phyloP scores from a whole-genome alignment of 2,113 vertebrate genomes.

The Calidris pugnax region DNA sequence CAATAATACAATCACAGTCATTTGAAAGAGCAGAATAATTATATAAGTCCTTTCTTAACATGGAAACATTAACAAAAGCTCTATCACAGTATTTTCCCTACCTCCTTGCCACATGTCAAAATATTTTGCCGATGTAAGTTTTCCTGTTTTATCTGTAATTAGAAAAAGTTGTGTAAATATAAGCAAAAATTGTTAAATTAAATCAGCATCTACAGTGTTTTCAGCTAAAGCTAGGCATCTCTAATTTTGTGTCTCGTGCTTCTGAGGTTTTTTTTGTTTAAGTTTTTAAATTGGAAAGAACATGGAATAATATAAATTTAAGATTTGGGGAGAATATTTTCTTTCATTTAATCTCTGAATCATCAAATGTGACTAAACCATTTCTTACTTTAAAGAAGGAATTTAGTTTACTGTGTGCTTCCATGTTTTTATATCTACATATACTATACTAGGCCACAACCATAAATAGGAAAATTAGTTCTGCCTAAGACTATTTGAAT shows the following conservation, averaged over 20 bases:
- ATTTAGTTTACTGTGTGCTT: not conserved
- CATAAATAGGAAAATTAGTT: not conserved
- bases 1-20: not conserved
- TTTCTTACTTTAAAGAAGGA: not conserved
- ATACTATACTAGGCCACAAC: not conserved
- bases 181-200: not conserved
- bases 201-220: not conserved
- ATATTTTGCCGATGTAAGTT: not conserved
- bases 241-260: not conserved
- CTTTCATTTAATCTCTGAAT: not conserved
- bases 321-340: not conserved
- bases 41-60: not conserved
- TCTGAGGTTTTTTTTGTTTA: not conserved
- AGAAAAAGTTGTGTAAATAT: not conserved
- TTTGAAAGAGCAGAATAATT: not conserved
- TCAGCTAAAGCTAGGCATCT: not conserved
- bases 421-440: not conserved
- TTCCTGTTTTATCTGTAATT: constrained; percentile 74
- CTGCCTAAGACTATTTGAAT: not conserved
- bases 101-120: constrained; percentile 77
- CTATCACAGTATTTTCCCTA: constrained; percentile 6
- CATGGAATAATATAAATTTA: not conserved
- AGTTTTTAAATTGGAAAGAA: not conserved
- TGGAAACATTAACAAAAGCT: not conserved
- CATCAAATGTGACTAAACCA: not conserved